phyloP scores from a whole-genome alignment of 2,797 vertebrate species.

The Acanthopagrus latus region DNA sequence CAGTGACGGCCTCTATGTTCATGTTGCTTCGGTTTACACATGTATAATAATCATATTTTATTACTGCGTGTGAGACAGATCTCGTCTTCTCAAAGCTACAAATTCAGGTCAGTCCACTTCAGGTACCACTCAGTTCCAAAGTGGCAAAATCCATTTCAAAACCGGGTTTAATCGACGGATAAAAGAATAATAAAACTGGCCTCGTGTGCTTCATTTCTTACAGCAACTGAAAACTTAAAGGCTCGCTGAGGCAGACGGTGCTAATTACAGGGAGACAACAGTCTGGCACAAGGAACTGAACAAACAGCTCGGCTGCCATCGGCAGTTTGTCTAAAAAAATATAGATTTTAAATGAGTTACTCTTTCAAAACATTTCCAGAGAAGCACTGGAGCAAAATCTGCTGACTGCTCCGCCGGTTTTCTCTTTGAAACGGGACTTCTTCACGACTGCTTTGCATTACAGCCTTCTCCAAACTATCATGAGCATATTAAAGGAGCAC shows the following conservation, averaged over 20 bases:
- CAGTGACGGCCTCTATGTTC: slow-evolving; percentile 1
- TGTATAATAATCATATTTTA: slow-evolving; percentile 20
- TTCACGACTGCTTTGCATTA: slow-evolving; percentile 1
- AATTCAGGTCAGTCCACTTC: background rate
- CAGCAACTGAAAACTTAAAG: background rate
- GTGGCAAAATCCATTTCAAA: background rate
- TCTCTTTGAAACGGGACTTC: background rate
- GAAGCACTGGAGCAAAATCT: slow-evolving; percentile 26
- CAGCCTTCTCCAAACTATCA: background rate
- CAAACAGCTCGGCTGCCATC: slow-evolving; percentile 27
- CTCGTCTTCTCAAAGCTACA: background rate
- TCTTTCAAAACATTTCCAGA: slow-evolving; percentile 27
- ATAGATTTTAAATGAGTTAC: slow-evolving; percentile 36
- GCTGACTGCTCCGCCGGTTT: slow-evolving; percentile 25
- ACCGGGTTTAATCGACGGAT: background rate
- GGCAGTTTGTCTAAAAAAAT: slow-evolving; percentile 31
- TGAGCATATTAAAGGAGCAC: background rate
- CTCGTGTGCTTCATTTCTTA: slow-evolving; percentile 14
- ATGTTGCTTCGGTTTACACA: slow-evolving; percentile 20
- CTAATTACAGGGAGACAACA: slow-evolving; percentile 58
- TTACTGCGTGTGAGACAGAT: slow-evolving; percentile 14
- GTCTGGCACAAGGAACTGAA: slow-evolving; percentile 28
- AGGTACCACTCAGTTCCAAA: background rate
- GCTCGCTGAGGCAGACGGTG: slow-evolving; percentile 42
- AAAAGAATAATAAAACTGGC: background rate